phyloP scores from a whole-genome alignment of 2,113 vertebrate genomes.

The Triplophysa siluroides region DNA sequence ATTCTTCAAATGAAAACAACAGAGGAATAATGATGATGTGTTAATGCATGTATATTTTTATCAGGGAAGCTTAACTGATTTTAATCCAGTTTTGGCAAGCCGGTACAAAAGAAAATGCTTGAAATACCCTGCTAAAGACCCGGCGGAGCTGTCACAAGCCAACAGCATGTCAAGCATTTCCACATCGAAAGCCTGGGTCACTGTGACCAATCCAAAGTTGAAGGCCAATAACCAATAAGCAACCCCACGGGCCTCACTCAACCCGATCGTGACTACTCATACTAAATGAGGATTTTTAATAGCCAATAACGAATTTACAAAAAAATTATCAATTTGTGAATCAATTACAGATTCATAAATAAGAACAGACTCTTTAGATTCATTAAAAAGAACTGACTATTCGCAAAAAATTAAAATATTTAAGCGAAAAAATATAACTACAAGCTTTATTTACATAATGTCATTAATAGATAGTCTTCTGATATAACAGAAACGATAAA shows the following conservation, averaged over 20 bases:
- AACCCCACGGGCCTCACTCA: too few relatives aligned
- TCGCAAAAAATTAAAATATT: too few relatives aligned
- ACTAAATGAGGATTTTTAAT: too few relatives aligned
- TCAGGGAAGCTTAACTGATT: conserved; percentile 16
- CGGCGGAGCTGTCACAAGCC: conserved; percentile 31
- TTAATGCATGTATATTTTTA: neutral
- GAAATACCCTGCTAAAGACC: conserved; percentile 45
- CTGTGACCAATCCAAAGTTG: conserved; percentile 28
- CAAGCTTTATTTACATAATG: too few relatives aligned
- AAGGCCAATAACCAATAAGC: conserved; percentile 4
- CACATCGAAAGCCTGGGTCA: neutral
- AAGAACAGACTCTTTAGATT: too few relatives aligned
- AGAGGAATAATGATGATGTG: neutral
- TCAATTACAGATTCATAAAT: too few relatives aligned
- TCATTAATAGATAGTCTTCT: neutral
- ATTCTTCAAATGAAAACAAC: neutral
- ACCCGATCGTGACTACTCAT: too few relatives aligned
- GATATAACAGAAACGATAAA: too few relatives aligned
- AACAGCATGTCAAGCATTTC: conserved; percentile 28
- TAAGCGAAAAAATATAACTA: too few relatives aligned
- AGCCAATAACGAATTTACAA: too few relatives aligned
- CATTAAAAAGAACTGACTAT: too few relatives aligned
- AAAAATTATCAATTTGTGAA: too few relatives aligned
- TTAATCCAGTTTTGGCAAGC: conserved; percentile 19
- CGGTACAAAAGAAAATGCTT: conserved; percentile 25